Evolutionary conservation across 2,888 invertebrate species (phyloP).

Genomic region (Eupithecia exiguata): DNA sequence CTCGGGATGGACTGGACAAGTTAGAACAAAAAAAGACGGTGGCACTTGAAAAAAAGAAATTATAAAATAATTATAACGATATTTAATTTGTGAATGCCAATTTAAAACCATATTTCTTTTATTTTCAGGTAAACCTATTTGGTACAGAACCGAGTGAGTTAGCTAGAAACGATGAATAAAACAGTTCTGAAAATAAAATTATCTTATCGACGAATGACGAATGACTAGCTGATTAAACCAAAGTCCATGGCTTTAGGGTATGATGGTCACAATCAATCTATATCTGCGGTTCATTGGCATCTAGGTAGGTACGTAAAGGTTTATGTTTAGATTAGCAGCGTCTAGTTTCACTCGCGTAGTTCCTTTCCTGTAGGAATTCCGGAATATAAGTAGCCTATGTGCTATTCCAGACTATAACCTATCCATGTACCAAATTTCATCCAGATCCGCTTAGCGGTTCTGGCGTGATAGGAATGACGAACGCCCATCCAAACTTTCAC

Average conservation of each 20-base stretch:
- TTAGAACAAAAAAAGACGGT: no score
- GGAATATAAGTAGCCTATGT: no score
- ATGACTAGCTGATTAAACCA: not conserved
- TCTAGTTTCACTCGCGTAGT: no score
- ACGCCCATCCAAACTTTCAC: no score
- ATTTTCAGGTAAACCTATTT: not conserved
- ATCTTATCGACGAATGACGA: not conserved
- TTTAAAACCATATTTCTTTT: not conserved
- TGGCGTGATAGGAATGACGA: no score
- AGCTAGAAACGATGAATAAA: not conserved
- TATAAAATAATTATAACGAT: no score
- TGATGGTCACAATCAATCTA: not conserved
- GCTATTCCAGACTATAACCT: no score
- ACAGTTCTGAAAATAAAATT: not conserved
- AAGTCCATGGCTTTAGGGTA: not conserved
- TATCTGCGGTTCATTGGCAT: not conserved
- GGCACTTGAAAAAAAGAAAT: no score
- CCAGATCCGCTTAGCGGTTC: no score
- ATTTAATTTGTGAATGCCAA: not conserved
- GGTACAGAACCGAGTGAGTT: not conserved
- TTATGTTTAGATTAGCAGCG: not conserved
- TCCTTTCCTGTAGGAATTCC: no score
- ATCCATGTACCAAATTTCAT: no score
- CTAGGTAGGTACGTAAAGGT: not conserved
- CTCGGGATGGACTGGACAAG: no score